Evolutionary conservation across 2,888 invertebrate species (phyloP), one percentile per base, ranked within the genome.

Genomic region (Choristoneura rosaceana): DNA sequence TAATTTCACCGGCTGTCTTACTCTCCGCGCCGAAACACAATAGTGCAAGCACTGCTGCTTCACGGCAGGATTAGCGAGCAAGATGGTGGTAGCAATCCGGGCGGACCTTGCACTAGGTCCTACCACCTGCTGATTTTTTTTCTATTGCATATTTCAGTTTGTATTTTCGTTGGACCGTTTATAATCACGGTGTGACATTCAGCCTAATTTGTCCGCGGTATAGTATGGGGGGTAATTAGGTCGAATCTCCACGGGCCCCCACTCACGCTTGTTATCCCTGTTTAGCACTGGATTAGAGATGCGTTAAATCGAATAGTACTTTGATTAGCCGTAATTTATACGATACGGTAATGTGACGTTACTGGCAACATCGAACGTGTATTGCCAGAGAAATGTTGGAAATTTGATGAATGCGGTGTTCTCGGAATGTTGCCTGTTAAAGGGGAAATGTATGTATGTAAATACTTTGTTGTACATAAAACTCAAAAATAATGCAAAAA

Each of bases 201-300:
- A 47, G 38, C 47, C 47, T 58, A 25, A 67, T 71, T 71, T 67
- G 58, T 68, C 47, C 58, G 47, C 41, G 12, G 58, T 55, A 68
- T 68, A 38, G 47, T n/a, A 47, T 47, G n/a, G n/a, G 47, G 47
- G 47, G n/a, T 47, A 47, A 71, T 68, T 68, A 41, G 41, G 70
- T 15, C 3, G 62, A 15, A 45, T 63, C 70, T 41, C 71, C 47
- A 25, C 62, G 61, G 55, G 0, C 58, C 43, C 8, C 25, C 58
- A 43, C 43, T 10, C 43, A 10, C 10, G 4, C 65, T 60, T 3
- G 14, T 14, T 8, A 33, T 50, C 15, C 50, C 59, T 34, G 34
- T 33, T 34, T 47, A 47, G 47, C n/a, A n/a, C 52, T 52, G 9
- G 52, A 52, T 52, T 52, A 17, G 4, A 12, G 12, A 4, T 17